Conservation (phyloP, 2,113 vertebrate species). For the Meriones unguiculatus region DNA sequence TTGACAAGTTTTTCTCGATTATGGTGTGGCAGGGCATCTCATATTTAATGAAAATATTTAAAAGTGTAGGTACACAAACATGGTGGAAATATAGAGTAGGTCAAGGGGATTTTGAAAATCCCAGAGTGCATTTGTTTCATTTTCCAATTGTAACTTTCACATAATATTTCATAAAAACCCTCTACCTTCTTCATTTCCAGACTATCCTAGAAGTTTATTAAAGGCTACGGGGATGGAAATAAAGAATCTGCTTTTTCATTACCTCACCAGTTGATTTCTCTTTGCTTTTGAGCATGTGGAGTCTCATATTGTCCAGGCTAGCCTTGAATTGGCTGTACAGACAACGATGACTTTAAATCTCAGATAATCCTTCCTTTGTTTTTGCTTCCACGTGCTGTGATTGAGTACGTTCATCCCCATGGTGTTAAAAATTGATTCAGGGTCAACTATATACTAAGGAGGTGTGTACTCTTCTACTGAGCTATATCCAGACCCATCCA, state of each 20-base stretch:
- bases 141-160: slow-evolving; percentile 34
- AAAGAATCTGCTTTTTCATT: not conserved
- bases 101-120: slow-evolving; percentile 29
- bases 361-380: not conserved
- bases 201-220: not conserved
- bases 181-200: not conserved
- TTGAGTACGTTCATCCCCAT: not conserved
- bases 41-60: slow-evolving; percentile 25
- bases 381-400: not conserved
- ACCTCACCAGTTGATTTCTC: not conserved
- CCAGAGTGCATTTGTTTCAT: not conserved
- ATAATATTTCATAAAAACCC: not conserved
- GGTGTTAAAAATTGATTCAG: not conserved
- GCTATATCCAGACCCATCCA: not conserved
- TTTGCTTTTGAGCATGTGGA: not conserved
- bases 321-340: not conserved
- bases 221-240: not conserved
- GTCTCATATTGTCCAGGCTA: not conserved
- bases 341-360: not conserved
- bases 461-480: not conserved
- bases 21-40: not conserved
- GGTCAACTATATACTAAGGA: not conserved
- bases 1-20: not conserved
- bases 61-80: not conserved
- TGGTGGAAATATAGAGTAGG: not conserved